A percentile compares a stretch with the other conserved stretches of the same genome.
Evolutionary conservation across 1,140 invertebrate species (phyloP).

Genomic region (Aphelinus atriplicis): DNA sequence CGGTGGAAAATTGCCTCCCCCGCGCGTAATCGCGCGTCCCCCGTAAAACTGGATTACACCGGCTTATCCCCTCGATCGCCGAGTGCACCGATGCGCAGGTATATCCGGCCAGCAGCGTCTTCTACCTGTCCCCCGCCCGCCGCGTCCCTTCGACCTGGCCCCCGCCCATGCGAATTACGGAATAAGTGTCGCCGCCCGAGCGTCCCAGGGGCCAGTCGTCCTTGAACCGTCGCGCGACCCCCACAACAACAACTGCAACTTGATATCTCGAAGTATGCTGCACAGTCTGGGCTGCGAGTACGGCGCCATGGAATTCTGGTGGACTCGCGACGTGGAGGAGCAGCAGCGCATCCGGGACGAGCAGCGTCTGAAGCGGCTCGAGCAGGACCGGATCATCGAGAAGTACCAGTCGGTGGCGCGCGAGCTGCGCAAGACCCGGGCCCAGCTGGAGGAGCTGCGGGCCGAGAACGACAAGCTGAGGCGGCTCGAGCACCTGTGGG

Average conservation of each 20-base stretch:
- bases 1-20: too few relatives aligned
- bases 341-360: background rate
- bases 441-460: background rate
- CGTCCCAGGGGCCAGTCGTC: background rate
- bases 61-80: too few relatives aligned
- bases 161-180: background rate
- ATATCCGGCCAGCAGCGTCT: too few relatives aligned
- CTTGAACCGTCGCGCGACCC: background rate
- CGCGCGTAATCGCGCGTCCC: too few relatives aligned
- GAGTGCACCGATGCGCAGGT: too few relatives aligned
- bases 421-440: background rate
- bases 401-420: background rate
- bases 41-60: too few relatives aligned
- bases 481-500: too few relatives aligned
- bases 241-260: background rate
- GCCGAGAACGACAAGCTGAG: background rate
- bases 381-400: background rate
- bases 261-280: too few relatives aligned
- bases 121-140: too few relatives aligned
- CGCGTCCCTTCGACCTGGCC: background rate
- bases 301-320: background rate
- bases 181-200: background rate
- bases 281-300: background rate
- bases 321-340: background rate
- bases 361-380: background rate